Conservation (phyloP, 2,888 invertebrate species). For the Leuctra nigra region DNA sequence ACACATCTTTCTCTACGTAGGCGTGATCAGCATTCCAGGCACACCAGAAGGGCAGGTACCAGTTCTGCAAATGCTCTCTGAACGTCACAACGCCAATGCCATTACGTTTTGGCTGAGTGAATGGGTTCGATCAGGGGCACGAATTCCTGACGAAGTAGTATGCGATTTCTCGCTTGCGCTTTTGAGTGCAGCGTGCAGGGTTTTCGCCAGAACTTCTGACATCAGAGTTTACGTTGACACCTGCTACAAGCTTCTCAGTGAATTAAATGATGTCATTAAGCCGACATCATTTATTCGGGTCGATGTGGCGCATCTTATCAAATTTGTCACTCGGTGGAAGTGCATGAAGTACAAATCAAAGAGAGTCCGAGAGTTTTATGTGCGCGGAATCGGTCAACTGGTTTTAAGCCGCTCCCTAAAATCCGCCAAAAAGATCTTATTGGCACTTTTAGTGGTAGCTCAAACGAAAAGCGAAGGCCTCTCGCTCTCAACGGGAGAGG, state of each 20-base stretch:
- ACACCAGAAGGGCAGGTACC: conserved; percentile 20
- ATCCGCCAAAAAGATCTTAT: neutral
- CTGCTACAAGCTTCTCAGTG: too few relatives aligned
- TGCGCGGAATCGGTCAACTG: neutral
- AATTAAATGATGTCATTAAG: too few relatives aligned
- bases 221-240: conserved; percentile 12
- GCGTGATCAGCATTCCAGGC: conserved; percentile 16
- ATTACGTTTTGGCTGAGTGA: conserved; percentile 24
- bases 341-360: neutral
- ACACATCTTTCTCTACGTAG: conserved; percentile 19
- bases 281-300: conserved; percentile 11
- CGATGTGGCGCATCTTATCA: conserved; percentile 24
- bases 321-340: conserved; percentile 17
- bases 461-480: neutral
- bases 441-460: conserved; percentile 1
- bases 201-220: conserved; percentile 17
- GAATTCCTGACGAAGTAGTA: conserved; percentile 20
- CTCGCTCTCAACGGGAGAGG: neutral
- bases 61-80: conserved; percentile 25
- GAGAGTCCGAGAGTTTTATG: neutral
- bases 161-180: conserved; percentile 19
- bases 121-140: conserved; percentile 20
- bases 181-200: conserved; percentile 14
- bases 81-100: conserved; percentile 21
- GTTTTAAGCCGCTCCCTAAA: neutral